Evolutionary conservation across 2,888 invertebrate species (phyloP).

Genomic region (Galerucella calmariensis): DNA sequence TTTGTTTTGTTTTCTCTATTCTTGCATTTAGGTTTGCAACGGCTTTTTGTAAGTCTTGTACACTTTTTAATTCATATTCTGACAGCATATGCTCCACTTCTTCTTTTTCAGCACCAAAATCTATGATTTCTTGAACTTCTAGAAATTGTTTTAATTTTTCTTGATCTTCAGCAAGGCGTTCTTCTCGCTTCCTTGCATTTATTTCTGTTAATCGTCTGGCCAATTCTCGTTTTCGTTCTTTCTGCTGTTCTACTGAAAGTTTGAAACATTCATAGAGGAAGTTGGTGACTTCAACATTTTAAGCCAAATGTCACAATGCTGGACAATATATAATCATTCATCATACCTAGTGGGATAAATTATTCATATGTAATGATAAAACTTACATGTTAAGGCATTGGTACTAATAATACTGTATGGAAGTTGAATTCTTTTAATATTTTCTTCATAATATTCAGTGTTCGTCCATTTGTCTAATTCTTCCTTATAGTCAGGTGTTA

Average conservation of each 20-base stretch:
- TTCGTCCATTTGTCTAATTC: slow-evolving; percentile 86
- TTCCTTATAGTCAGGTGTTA: slow-evolving; percentile 82
- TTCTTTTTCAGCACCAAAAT: slow-evolving; percentile 80
- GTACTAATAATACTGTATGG: slow-evolving; percentile 78
- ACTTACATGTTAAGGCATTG: slow-evolving; percentile 72
- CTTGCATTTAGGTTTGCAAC: slow-evolving; percentile 76
- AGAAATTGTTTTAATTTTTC: slow-evolving; percentile 83
- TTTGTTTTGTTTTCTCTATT: slow-evolving; percentile 82
- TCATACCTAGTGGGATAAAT: no score
- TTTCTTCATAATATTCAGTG: slow-evolving; percentile 82
- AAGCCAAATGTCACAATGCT: no score
- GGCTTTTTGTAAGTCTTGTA: slow-evolving; percentile 82
- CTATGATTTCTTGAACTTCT: slow-evolving; percentile 80
- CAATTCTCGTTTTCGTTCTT: slow-evolving; percentile 87
- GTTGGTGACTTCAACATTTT: no score
- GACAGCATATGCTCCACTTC: slow-evolving; percentile 72
- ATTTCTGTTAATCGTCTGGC: slow-evolving; percentile 87
- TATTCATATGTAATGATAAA: neutral
- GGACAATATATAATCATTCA: no score
- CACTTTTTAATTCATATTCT: slow-evolving; percentile 79
- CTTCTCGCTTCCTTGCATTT: slow-evolving; percentile 88
- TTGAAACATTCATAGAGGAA: neutral
- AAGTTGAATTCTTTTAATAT: slow-evolving; percentile 87
- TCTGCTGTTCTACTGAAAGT: slow-evolving; percentile 78
- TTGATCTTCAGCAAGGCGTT: slow-evolving; percentile 89